Percentiles rank a stretch among this genome's conserved stretches.
phyloP scores from a whole-genome alignment of 2,888 invertebrate species.

The Frankliniella intonsa region DNA sequence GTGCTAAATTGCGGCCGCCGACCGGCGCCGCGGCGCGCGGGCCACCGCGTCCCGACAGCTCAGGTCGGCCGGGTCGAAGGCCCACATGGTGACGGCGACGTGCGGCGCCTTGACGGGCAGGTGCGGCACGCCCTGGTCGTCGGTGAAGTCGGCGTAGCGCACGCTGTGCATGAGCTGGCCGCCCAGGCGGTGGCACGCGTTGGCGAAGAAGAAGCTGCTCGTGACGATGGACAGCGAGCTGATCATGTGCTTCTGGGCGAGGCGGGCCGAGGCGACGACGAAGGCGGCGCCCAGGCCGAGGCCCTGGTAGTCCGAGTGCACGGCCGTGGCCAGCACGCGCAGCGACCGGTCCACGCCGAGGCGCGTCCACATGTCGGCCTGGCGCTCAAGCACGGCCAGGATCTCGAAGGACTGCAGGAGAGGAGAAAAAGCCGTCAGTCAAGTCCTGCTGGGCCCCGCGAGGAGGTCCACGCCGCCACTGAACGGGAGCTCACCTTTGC shows the following conservation, averaged over 20 bases:
- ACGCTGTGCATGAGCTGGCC: background rate
- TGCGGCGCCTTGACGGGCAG: constrained; percentile 6
- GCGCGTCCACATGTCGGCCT: background rate
- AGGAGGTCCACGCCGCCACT: too few species aligned
- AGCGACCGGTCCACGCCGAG: background rate
- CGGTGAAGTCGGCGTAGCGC: background rate
- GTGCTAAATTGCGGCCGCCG: background rate
- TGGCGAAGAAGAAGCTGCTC: background rate
- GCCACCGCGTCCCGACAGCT: background rate
- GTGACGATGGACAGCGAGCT: background rate
- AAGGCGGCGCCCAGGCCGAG: background rate
- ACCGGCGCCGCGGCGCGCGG: background rate
- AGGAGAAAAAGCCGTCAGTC: background rate
- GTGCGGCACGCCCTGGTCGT: background rate
- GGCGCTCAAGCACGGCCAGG: background rate
- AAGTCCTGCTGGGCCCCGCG: background rate
- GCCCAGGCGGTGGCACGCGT: background rate
- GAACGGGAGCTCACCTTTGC: background rate
- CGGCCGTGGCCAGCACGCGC: background rate
- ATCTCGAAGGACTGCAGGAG: background rate
- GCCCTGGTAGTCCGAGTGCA: background rate
- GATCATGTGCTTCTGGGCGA: background rate
- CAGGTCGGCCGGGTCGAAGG: background rate
- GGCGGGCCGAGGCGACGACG: background rate
- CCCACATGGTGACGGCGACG: background rate